phyloP scores from a whole-genome alignment of 1,140 invertebrate genomes.

The Cherax quadricarinatus region DNA sequence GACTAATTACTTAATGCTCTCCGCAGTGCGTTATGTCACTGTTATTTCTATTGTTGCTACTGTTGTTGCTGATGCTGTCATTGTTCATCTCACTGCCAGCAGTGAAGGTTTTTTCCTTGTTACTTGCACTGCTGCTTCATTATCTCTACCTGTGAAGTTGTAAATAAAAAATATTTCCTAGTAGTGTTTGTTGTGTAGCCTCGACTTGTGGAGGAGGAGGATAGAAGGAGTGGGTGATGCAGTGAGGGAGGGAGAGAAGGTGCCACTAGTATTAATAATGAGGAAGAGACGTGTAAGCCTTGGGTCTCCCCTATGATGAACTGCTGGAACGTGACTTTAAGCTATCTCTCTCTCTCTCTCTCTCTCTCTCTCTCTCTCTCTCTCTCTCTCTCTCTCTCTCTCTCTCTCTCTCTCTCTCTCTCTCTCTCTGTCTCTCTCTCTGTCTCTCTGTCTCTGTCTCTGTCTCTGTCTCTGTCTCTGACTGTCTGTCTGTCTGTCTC shows the following conservation, averaged over 20 bases:
- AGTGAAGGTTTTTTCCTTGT: too few relatives aligned
- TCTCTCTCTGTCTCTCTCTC: neutral
- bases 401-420: neutral
- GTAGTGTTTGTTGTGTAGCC: too few relatives aligned
- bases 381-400: neutral
- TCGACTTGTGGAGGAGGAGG: too few relatives aligned
- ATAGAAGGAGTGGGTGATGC: neutral
- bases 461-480: neutral
- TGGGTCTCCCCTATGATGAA: neutral
- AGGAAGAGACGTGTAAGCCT: neutral
- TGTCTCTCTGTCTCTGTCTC: neutral
- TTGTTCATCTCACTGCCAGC: too few relatives aligned
- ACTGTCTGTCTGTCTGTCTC: neutral
- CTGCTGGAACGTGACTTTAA: neutral
- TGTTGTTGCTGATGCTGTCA: too few relatives aligned
- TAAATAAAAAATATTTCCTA: too few relatives aligned
- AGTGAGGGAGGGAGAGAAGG: too few relatives aligned
- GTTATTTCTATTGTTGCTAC: too few relatives aligned
- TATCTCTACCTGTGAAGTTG: too few relatives aligned
- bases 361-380: neutral
- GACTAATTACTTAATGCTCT: too few relatives aligned
- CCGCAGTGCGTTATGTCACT: too few relatives aligned
- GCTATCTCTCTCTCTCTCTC: neutral
- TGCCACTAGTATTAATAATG: neutral
- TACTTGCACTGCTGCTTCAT: too few relatives aligned